phyloP scores from a whole-genome alignment of 2,888 invertebrate genomes.

The Melieria picta region DNA sequence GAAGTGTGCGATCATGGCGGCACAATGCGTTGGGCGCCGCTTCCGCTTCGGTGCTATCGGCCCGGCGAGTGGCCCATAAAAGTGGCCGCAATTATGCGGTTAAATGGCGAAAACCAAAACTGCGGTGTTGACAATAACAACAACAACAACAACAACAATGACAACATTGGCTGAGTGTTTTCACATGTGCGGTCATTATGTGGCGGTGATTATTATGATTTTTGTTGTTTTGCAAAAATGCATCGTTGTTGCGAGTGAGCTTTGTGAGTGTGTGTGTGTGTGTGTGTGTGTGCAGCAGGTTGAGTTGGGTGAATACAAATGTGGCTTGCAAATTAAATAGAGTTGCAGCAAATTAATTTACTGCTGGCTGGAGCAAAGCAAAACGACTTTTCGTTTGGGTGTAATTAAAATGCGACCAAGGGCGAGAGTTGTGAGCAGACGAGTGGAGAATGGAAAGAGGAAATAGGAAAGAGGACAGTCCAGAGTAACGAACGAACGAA shows the following conservation, averaged over 20 bases:
- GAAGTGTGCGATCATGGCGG: slow-evolving; percentile 50
- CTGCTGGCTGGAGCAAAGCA: slow-evolving; percentile 21
- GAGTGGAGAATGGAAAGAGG: no score
- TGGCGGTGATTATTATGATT: neutral
- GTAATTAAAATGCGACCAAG: no score
- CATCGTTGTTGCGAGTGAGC: neutral
- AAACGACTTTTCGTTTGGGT: no score
- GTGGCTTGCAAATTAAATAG: slow-evolving; percentile 11
- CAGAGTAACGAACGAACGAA: no score
- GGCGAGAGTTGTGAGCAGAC: no score
- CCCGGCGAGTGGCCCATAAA: slow-evolving; percentile 27
- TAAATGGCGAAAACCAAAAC: slow-evolving; percentile 55
- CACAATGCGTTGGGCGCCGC: slow-evolving; percentile 16
- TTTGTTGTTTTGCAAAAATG: neutral
- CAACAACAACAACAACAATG: slow-evolving; percentile 12
- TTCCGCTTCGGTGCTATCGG: neutral
- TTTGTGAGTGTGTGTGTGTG: neutral
- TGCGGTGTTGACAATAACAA: slow-evolving; percentile 54
- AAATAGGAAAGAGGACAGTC: no score
- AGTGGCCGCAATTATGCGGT: slow-evolving; percentile 61
- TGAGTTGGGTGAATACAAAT: slow-evolving; percentile 20
- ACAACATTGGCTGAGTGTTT: neutral
- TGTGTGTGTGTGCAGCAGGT: slow-evolving; percentile 1
- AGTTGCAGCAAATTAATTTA: slow-evolving; percentile 28
- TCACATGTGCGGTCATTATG: neutral